These are phyloP conservation scores for Pteruthius melanotis DNA, from an alignment of 2,113 vertebrate genomes.

Conservation along the genomic window DNA sequence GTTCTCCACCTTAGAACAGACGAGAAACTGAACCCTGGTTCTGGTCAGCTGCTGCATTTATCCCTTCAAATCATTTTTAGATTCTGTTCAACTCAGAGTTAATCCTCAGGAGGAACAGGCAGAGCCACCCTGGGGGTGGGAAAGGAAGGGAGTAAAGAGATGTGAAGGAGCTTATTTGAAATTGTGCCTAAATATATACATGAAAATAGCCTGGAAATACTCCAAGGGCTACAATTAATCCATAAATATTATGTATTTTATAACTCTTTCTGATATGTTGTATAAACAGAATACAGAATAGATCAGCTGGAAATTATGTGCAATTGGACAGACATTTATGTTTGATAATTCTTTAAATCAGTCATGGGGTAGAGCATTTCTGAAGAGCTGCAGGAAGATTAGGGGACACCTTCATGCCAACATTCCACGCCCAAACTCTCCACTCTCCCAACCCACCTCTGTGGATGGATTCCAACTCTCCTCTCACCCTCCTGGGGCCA, in stretches of 20 bases:
- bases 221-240: conserved; percentile 52
- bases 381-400: neutral
- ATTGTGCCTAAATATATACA: neutral
- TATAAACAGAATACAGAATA: neutral
- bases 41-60: neutral
- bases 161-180: conserved; percentile 23
- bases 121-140: neutral
- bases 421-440: neutral
- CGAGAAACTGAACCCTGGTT: neutral
- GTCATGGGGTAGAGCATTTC: neutral
- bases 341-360: neutral
- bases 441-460: neutral
- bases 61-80: neutral
- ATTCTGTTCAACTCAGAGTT: neutral
- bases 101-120: neutral
- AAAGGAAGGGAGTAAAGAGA: neutral
- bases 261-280: neutral
- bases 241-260: conserved; percentile 38
- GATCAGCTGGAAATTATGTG: conserved; percentile 20
- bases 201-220: conserved; percentile 40
- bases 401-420: neutral
- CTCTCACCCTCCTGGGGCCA: neutral
- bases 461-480: neutral
- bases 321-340: neutral
- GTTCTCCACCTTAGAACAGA: rapidly evolving